phyloP scores from a whole-genome alignment of 2,888 invertebrate species.

The Zootermopsis nevadensis region DNA sequence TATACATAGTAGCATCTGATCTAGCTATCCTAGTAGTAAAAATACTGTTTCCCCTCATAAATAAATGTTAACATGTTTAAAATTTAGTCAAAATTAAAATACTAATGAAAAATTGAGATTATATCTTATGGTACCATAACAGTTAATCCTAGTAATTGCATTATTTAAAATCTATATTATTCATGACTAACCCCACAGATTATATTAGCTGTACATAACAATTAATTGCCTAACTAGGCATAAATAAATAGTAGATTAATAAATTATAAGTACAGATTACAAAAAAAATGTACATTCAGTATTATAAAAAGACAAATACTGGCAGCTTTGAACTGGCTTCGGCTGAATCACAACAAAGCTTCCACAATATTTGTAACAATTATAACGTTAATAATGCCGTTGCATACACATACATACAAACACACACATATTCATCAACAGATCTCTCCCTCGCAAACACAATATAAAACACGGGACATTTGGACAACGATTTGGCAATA shows the following conservation, averaged over 20 bases:
- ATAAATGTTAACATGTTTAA: background rate
- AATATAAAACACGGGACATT: conserved; percentile 37
- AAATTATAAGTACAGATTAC: conserved; percentile 39
- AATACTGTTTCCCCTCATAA: background rate
- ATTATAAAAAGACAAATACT: conserved; percentile 41
- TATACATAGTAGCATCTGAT: background rate
- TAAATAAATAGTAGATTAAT: conserved; percentile 45
- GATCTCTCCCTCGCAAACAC: conserved; percentile 29
- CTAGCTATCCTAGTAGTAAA: background rate
- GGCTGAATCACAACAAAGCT: conserved; percentile 44
- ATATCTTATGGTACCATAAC: background rate
- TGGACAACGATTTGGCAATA: conserved; percentile 24
- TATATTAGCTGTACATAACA: conserved; percentile 37
- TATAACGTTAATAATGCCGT: conserved; percentile 49
- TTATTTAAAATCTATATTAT: conserved; percentile 19
- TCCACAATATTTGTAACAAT: conserved; percentile 48
- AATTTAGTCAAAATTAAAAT: conserved; percentile 6
- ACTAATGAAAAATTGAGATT: background rate
- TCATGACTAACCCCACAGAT: conserved; percentile 7
- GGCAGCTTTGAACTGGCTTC: conserved; percentile 19
- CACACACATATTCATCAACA: conserved; percentile 43
- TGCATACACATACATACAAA: conserved; percentile 43
- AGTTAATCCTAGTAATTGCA: conserved; percentile 23
- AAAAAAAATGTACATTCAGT: conserved; percentile 41
- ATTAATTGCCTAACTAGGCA: background rate